Evolutionary conservation across 2,797 vertebrate species (phyloP).

Genomic region (Trachops cirrhosus): DNA sequence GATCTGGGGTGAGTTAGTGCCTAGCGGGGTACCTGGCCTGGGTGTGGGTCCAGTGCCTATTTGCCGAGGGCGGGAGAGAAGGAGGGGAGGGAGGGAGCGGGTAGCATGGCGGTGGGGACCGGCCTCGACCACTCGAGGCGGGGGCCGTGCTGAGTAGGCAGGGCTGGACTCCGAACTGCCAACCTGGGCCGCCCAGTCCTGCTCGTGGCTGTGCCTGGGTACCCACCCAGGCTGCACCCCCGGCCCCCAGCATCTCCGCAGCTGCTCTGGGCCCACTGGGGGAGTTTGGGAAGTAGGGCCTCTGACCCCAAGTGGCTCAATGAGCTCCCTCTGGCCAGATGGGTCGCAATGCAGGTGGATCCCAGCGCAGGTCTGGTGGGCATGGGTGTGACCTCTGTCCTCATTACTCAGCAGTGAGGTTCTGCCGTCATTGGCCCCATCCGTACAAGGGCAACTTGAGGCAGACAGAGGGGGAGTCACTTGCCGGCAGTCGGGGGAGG

Average conservation of each 20-base stretch:
- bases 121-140: neutral
- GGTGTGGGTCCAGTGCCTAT: neutral
- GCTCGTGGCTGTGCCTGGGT: neutral
- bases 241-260: neutral
- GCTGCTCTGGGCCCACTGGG: neutral
- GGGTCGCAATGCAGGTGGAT: neutral
- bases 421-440: neutral
- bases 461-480: neutral
- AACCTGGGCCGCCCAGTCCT: neutral
- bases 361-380: neutral
- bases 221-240: neutral
- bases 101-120: rapidly evolving
- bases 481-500: neutral
- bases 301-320: neutral
- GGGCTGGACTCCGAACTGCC: too few species aligned
- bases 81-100: neutral
- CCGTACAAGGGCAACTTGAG: neutral
- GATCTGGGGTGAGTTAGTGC: neutral
- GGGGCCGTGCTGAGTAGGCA: neutral
- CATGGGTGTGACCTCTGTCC: rapidly evolving
- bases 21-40: neutral
- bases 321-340: neutral
- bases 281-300: neutral
- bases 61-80: neutral
- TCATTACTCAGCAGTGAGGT: rapidly evolving